Base-by-base conservation (phyloP, 2,113 vertebrate genomes). In the Daphoenositta chrysoptera region DNA sequence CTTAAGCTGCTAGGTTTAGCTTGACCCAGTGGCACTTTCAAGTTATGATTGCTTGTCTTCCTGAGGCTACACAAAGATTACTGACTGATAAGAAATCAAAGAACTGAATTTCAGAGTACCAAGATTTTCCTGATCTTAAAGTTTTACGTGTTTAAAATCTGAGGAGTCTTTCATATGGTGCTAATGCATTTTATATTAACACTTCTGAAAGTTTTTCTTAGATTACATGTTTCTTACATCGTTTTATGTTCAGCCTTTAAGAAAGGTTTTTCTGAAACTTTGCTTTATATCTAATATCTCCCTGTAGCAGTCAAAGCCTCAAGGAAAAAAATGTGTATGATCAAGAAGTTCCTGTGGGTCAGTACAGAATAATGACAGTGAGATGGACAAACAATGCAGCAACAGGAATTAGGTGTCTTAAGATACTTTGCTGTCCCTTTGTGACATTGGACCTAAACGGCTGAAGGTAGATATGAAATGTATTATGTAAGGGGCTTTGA, bases 401-500 rank as follows among this genome's bases (percentile, higher is more conserved):
- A 94, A 95, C 94, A 95, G 94, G 71, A 87, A 27, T 73, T 40
- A 66, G 88, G 11, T 96, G 40, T 83, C 89, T 97, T 95, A 60
- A 94, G 89, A 87, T 93, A 35, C 50, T 82, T 64, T 53, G 35
- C 44, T 91, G 23, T 93, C 85, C 80, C 50, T 76, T 89, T 94
- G 94, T 92, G 42, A 87, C 89, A 75, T 61, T 92, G 92, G 93
- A 94, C 73, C 37, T 78, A 42, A 77, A 76, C 79, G 91, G n/a
- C 45, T 85, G 71, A 73, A 94, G 79, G 79, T 90, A 80, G 73
- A 56, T 33, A 60, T 50, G 63, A 91, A 94, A 89, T 86, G 63
- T 88, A 35, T 91, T 83, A 42, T 71, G 53, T 94, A 91, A 96
- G 79, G 64, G 93, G 70, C 85, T 97, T 97, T 97, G 92, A 93